Evolutionary conservation across 2,888 invertebrate genomes (phyloP).

Genomic region (Lasioglossum malachurum): DNA sequence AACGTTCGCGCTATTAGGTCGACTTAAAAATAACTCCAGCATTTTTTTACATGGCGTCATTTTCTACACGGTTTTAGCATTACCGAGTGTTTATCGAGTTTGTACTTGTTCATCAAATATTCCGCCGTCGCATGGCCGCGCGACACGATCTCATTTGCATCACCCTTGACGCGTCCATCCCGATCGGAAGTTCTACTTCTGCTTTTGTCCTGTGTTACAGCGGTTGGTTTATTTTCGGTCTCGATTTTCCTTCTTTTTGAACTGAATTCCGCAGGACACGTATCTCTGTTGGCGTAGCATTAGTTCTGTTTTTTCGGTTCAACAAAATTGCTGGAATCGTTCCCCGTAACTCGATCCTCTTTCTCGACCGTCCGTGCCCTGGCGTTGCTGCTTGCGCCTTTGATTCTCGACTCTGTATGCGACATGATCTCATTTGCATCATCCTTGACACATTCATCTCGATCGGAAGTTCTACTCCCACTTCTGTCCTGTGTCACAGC

Average conservation of each 20-base stretch:
- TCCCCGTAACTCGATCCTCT: not conserved
- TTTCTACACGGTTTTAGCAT: slow-evolving; percentile 5
- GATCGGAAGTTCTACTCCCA: not conserved
- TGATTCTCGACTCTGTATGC: not conserved
- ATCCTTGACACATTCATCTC: too few species aligned
- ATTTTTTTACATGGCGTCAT: not conserved
- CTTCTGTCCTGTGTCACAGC: not conserved
- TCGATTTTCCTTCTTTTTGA: slow-evolving; percentile 21
- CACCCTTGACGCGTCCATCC: slow-evolving; percentile 5
- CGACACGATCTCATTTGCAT: slow-evolving; percentile 7
- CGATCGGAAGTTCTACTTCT: not conserved
- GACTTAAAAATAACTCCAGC: not conserved
- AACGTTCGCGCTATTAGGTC: not conserved
- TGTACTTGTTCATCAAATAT: slow-evolving; percentile 34
- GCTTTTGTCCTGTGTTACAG: not conserved
- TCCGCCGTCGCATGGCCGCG: not conserved
- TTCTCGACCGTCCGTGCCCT: not conserved
- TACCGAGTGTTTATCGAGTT: not conserved
- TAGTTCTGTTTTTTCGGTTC: not conserved
- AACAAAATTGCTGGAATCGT: not conserved
- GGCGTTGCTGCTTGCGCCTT: not conserved
- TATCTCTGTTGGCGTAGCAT: not conserved
- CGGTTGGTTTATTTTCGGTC: slow-evolving; percentile 8
- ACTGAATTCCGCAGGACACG: not conserved
- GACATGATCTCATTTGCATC: too few species aligned